Base-by-base conservation (phyloP, 2,888 invertebrate genomes). In the Gerris lacustris region DNA sequence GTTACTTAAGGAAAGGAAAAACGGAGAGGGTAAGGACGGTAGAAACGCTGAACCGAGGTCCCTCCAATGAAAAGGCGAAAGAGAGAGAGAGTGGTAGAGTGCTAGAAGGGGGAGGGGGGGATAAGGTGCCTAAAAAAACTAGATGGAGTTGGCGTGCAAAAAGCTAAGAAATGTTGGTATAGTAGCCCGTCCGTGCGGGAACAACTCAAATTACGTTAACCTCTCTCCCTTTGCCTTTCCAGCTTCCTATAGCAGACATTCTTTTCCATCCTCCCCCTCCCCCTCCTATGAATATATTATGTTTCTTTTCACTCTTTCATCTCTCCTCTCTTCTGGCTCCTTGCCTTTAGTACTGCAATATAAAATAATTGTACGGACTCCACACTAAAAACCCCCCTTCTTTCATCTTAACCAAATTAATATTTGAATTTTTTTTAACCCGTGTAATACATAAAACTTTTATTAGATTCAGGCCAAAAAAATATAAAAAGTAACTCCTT, bases 181-280 rank as follows among this genome's bases (percentile, higher is more conserved):
- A 55, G 55, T 55, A 55, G 55, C 55, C 55, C 55, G 55, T 55
- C 55, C 55, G 55, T 55, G 55, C 55, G 55, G 55, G 55, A 55
- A 55, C 55, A 55, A 55, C 55, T 55, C 55, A 55, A 55, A 55
- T 55, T 55, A 55, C 55, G 55, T 55, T 55, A 55, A 9, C 55
- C 15, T 5, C 55, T 55, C 55, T 15, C 55, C 55, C 55, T 15
- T 55, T 55, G 9, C 55, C 5, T 55, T 31, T 5, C 11, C 55
- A 15, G 55, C 55, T 11, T 55, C 15, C 55, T 55, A 55, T 31
- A 31, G 31, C 31, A 31, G 31, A 31, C 31, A 31, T 31, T 31
- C 31, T 31, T 31, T 31, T 31, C 31, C 31, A 31, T 4, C 31
- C 31, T 31, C 2, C 55, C 55, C 2, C 15, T 55, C 55, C 55